Evolutionary conservation across 2,888 invertebrate genomes (phyloP).

Genomic region (Tetranychus piercei): DNA sequence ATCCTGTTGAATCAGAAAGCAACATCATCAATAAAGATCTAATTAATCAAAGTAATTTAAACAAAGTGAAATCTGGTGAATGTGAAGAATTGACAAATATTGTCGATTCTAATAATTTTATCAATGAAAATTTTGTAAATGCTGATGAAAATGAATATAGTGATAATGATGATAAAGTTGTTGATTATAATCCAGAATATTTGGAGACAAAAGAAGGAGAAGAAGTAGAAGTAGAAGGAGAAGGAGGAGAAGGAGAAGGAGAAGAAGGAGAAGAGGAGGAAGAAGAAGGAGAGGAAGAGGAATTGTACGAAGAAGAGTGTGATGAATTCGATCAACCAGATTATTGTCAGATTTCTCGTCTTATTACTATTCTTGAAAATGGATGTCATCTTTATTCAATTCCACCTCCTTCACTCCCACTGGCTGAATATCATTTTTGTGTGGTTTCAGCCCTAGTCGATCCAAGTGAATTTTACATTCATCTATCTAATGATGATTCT

Average conservation of each 20-base stretch:
- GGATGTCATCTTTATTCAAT: neutral
- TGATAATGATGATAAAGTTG: neutral
- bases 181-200: neutral
- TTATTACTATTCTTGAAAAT: neutral
- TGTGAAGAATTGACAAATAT: no score
- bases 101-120: no score
- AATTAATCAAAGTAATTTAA: no score
- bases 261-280: neutral
- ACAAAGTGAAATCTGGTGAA: no score
- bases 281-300: neutral
- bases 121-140: no score
- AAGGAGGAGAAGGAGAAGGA: neutral
- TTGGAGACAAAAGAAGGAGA: neutral
- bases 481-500: neutral
- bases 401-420: neutral
- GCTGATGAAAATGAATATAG: neutral
- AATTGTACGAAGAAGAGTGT: neutral
- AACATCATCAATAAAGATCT: no score
- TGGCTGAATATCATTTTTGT: neutral
- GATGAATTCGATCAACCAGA: neutral
- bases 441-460: neutral
- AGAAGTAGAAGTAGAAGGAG: no score
- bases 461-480: slow-evolving; percentile 4
- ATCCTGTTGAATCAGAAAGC: no score
- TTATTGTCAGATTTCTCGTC: neutral